Conservation (phyloP, 2,797 vertebrate species). For the Acanthurus tractus region DNA sequence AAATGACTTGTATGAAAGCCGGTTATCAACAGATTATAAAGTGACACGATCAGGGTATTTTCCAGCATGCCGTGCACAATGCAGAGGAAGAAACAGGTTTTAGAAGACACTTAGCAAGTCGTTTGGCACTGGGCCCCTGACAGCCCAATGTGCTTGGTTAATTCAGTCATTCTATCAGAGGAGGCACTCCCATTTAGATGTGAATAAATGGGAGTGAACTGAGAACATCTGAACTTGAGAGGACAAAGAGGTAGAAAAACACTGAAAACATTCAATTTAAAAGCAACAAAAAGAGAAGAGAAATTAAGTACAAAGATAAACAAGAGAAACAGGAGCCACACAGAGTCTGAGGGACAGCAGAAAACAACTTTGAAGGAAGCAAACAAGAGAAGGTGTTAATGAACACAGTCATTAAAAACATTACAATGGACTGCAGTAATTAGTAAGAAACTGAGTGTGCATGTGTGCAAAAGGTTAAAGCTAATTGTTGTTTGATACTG, state of each 20-base stretch:
- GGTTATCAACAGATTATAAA: not conserved
- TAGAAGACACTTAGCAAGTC: not conserved
- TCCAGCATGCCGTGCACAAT: not conserved
- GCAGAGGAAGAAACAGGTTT: not conserved
- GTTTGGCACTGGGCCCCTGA: not conserved
- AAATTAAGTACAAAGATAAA: constrained; percentile 1
- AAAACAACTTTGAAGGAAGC: constrained; percentile 4
- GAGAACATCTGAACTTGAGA: too few species aligned
- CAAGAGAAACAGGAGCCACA: not conserved
- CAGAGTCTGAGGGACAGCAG: constrained; percentile 14
- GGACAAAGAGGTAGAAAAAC: too few species aligned
- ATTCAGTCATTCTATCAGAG: not conserved
- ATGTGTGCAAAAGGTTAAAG: not conserved
- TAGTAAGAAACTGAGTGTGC: constrained; percentile 1
- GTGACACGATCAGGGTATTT: not conserved
- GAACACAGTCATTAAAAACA: constrained; percentile 4
- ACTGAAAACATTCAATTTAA: not conserved
- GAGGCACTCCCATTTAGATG: too few species aligned
- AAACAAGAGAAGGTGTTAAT: constrained; percentile 8
- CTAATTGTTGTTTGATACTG: constrained; percentile 18
- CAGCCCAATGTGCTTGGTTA: too few species aligned
- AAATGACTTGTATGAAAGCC: not conserved
- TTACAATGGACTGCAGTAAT: constrained; percentile 16
- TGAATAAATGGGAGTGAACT: too few species aligned
- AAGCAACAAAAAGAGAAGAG: not conserved